Base-by-base conservation (phyloP, 1,140 invertebrate species). In the Aphaenogaster ashmeadi region DNA sequence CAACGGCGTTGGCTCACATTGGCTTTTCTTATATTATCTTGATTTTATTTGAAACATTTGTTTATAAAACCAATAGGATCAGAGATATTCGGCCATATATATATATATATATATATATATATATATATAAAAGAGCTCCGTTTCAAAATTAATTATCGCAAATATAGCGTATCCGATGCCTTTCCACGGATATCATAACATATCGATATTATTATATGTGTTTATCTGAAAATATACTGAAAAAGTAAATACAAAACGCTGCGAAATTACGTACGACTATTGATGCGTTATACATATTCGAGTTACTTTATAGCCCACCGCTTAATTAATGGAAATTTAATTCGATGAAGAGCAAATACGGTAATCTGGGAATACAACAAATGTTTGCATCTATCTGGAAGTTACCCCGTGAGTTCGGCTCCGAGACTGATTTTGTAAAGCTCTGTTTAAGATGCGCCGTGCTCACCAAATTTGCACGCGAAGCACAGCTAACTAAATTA, bases 91-190 rank as follows among this genome's bases (percentile, higher is more conserved):
- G 27, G 27, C 27, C 0, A 27, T 27, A 27, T 27, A 27, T 27
- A 27, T 21, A 21, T 21, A 21, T 21, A 21, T 21, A 21, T 21
- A 21, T 27, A 27, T 27, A 1, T 27, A 27, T 27, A 27, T 27
- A 44, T 69, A 60, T 7, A 13, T 44, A 3, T 13, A 21, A 33
- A n/a, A 38, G n/a, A 21, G 38, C 38, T 13, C 27, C 1, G 7
- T 36, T 27, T 52, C n/a, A 38, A 52, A 80, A 81, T 81, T 54
- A 69, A 81, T 83, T 58, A 58, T 27, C 7, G 36, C 78, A 13
- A 64, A 33, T 36, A 50, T 78, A 47, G 15, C 13, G 27, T 27
- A 33, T 50, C n/a, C 7, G 27, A 36, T 62, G 3, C n/a, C 3
- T 6, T 58, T 27, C 1, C 11, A 13, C 33, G 6, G 9, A n/a